Evolutionary conservation across 1,140 invertebrate species (phyloP).

Genomic region (Penaeus japonicus): DNA sequence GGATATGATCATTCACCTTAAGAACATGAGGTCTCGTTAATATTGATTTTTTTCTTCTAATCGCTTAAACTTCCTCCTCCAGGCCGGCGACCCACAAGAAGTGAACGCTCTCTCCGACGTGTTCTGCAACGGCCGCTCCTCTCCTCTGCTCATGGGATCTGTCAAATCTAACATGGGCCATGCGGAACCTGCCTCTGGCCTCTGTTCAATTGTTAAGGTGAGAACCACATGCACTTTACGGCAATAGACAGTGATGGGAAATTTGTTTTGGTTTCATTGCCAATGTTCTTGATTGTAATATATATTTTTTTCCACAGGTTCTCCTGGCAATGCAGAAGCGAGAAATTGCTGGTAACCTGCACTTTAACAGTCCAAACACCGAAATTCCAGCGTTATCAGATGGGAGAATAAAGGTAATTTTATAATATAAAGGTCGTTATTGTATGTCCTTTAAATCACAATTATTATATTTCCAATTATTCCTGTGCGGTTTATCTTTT

Average conservation of each 20-base stretch:
- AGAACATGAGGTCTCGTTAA: too few relatives aligned
- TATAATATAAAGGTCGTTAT: too few relatives aligned
- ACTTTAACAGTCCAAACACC: slow-evolving; percentile 84
- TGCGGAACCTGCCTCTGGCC: slow-evolving; percentile 90
- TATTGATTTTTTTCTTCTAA: neutral
- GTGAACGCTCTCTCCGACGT: slow-evolving; percentile 90
- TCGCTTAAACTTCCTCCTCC: slow-evolving; percentile 59
- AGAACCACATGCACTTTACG: neutral
- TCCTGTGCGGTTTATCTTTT: too few relatives aligned
- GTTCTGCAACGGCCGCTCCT: slow-evolving; percentile 84
- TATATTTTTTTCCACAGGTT: slow-evolving; percentile 61
- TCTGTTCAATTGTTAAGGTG: slow-evolving; percentile 86
- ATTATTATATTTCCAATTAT: too few relatives aligned
- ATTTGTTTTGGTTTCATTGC: slow-evolving; percentile 41
- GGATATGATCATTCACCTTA: too few relatives aligned
- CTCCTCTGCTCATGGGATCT: slow-evolving; percentile 88
- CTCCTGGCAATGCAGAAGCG: slow-evolving; percentile 89
- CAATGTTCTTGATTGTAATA: too few relatives aligned
- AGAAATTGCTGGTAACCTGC: slow-evolving; percentile 88
- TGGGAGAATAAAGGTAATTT: slow-evolving; percentile 78
- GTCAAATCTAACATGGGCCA: slow-evolving; percentile 99
- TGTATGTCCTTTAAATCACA: too few relatives aligned
- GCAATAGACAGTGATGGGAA: neutral
- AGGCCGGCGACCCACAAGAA: slow-evolving; percentile 94
- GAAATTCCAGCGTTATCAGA: slow-evolving; percentile 88